Conservation (phyloP, 2,888 invertebrate genomes). For the Meandrusa payeni region DNA sequence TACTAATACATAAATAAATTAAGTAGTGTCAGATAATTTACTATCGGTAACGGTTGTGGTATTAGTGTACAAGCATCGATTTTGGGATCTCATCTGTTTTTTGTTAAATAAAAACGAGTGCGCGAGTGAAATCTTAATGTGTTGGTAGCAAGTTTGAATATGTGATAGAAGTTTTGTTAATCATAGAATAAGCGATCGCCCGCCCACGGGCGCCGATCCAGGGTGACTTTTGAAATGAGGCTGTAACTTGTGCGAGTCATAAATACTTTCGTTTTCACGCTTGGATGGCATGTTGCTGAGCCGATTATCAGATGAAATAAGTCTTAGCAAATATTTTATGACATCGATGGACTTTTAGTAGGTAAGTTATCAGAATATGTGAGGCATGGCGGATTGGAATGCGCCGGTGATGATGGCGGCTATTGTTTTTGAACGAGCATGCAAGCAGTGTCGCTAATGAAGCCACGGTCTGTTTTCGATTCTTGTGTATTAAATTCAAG, state of each 20-base stretch:
- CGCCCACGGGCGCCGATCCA: slow-evolving; percentile 39
- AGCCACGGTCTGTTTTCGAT: slow-evolving; percentile 19
- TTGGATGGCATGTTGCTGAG: slow-evolving; percentile 27
- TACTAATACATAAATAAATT: slow-evolving; percentile 16
- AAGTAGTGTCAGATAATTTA: slow-evolving; percentile 20
- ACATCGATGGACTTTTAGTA: slow-evolving; percentile 61
- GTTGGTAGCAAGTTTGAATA: background rate
- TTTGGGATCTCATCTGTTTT: slow-evolving; percentile 14
- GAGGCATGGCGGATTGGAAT: slow-evolving; percentile 42
- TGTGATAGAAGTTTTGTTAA: slow-evolving; percentile 19
- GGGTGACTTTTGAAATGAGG: slow-evolving; percentile 41
- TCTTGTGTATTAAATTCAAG: slow-evolving; percentile 14
- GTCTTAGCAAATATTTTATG: slow-evolving; percentile 27
- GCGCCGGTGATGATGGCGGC: slow-evolving; percentile 40
- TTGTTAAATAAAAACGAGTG: slow-evolving; percentile 12
- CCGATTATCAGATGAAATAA: slow-evolving; percentile 23
- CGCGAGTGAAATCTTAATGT: slow-evolving; percentile 3
- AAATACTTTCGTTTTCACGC: slow-evolving; percentile 33
- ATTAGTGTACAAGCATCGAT: slow-evolving; percentile 1
- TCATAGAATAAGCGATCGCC: slow-evolving; percentile 31
- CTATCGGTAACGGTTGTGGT: slow-evolving; percentile 13
- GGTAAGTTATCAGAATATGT: slow-evolving; percentile 43
- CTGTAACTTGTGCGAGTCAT: slow-evolving; percentile 32
- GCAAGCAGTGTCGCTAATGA: slow-evolving; percentile 27
- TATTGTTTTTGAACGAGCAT: slow-evolving; percentile 36